These are phyloP conservation scores for Acrocyrtus sp. DNA, from an alignment of 2,888 invertebrate genomes.

Conservation along the genomic window DNA sequence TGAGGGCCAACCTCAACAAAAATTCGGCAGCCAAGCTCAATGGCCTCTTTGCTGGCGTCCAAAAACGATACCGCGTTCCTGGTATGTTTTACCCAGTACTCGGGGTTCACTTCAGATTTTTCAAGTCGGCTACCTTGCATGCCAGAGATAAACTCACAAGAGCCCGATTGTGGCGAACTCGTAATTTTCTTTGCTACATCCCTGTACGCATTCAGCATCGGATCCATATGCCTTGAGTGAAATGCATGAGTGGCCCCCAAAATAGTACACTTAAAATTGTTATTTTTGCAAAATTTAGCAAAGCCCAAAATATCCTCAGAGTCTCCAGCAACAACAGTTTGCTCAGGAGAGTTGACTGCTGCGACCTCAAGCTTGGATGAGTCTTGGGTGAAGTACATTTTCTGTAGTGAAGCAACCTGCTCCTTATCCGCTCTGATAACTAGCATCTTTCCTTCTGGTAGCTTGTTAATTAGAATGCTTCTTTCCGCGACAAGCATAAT, in stretches of 20 bases:
- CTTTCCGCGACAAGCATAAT: slow-evolving; percentile 19
- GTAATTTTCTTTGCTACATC: neutral
- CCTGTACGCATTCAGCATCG: slow-evolving; percentile 39
- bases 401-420: neutral
- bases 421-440: slow-evolving; percentile 5
- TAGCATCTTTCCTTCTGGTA: slow-evolving; percentile 17
- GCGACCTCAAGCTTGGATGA: too few relatives aligned
- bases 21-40: slow-evolving; percentile 1
- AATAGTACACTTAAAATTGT: slow-evolving; percentile 19
- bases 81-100: slow-evolving; percentile 27
- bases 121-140: slow-evolving; percentile 8
- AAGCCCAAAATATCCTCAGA: slow-evolving; percentile 21
- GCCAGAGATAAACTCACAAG: slow-evolving; percentile 21
- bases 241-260: slow-evolving; percentile 46
- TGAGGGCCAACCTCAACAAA: slow-evolving; percentile 35
- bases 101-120: neutral
- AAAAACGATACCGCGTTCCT: slow-evolving; percentile 28
- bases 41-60: slow-evolving; percentile 10
- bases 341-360: slow-evolving; percentile 17
- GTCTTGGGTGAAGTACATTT: neutral
- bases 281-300: slow-evolving; percentile 12
- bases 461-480: slow-evolving; percentile 9
- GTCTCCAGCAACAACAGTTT: slow-evolving; percentile 42
- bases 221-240: slow-evolving; percentile 50
- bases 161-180: neutral